A percentile compares a stretch with the other conserved stretches of the same genome.
phyloP scores from a whole-genome alignment of 2,797 vertebrate genomes.

The Luscinia luscinia region DNA sequence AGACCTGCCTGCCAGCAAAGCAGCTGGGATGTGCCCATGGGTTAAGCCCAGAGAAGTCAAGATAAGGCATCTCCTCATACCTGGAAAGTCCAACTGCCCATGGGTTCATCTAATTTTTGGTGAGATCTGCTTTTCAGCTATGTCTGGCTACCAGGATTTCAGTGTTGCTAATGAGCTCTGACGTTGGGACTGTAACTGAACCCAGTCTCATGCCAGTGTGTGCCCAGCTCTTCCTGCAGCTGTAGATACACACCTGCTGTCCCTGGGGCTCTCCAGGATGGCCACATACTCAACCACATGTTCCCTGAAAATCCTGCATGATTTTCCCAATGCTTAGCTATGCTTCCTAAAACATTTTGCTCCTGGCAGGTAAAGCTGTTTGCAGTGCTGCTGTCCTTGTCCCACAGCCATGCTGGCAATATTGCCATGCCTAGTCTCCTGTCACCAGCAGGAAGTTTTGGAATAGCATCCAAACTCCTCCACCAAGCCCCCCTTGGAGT shows the following conservation, averaged over 20 bases:
- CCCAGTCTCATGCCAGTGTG: accelerated
- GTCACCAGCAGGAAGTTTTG: background rate
- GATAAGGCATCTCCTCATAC: background rate
- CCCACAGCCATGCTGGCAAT: background rate
- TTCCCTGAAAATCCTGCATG: background rate
- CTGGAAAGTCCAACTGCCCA: background rate
- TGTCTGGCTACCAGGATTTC: background rate
- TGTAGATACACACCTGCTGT: background rate
- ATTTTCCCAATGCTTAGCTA: background rate
- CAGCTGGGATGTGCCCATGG: background rate
- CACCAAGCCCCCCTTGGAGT: background rate
- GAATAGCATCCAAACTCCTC: background rate
- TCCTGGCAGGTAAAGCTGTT: background rate
- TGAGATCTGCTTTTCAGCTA: background rate
- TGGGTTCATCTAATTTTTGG: background rate
- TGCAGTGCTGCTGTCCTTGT: background rate
- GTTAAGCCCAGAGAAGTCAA: background rate
- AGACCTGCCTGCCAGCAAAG: background rate
- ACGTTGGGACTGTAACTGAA: background rate
- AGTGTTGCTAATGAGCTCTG: background rate
- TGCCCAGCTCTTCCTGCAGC: background rate
- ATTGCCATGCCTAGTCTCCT: background rate
- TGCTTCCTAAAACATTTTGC: background rate
- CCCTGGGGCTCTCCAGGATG: background rate
- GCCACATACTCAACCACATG: background rate